Percentiles rank a stretch among this genome's conserved stretches.
Conservation (phyloP, 2,797 vertebrate genomes). For the Chaenodraco wilsoni region DNA sequence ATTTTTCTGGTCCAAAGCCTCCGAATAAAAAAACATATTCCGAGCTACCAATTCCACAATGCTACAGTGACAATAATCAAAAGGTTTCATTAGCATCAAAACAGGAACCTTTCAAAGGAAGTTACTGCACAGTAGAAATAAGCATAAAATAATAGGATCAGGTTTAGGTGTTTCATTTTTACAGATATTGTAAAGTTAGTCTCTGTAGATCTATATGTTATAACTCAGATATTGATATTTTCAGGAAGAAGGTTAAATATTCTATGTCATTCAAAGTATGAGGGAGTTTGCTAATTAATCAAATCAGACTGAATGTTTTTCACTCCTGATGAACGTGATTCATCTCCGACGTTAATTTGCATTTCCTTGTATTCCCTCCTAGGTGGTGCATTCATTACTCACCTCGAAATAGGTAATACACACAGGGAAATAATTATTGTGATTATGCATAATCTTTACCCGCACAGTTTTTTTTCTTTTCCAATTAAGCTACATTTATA, state of each 20-base stretch:
- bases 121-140: background rate
- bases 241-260: conserved; percentile 15
- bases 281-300: conserved; percentile 55
- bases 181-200: background rate
- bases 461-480: conserved; percentile 74
- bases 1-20: background rate
- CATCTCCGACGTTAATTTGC: conserved; percentile 69
- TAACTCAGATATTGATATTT: background rate
- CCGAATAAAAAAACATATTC: conserved; percentile 23
- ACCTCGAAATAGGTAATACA: conserved; percentile 72
- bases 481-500: conserved; percentile 75
- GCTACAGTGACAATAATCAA: conserved; percentile 1
- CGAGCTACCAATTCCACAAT: conserved; percentile 7
- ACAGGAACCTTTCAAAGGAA: background rate
- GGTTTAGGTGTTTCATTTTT: background rate
- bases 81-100: conserved; percentile 26
- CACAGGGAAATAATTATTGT: conserved; percentile 77
- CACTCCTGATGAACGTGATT: conserved; percentile 50
- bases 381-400: conserved; percentile 76
- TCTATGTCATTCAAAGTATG: conserved; percentile 28
- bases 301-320: conserved; percentile 45
- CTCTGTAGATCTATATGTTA: background rate
- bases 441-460: conserved; percentile 78
- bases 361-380: conserved; percentile 68
- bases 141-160: background rate